Percentiles rank a stretch among this genome's conserved stretches.
phyloP scores from a whole-genome alignment of 2,797 vertebrate species.

The Rhinoraja longicauda region DNA sequence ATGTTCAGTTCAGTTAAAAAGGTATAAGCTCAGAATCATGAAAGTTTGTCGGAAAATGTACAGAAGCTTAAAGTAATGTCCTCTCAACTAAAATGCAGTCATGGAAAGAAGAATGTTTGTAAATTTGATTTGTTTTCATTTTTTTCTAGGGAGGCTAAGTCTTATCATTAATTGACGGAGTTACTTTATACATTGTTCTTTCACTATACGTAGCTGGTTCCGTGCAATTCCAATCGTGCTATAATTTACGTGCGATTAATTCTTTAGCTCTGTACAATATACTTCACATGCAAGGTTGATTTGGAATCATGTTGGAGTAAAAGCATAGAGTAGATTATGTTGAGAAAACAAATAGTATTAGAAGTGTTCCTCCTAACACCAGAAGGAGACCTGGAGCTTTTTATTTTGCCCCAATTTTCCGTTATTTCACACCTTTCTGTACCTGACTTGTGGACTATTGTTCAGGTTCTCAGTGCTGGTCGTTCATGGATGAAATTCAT shows the following conservation, averaged over 20 bases:
- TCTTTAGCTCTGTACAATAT: not conserved
- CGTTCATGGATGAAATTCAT: not conserved
- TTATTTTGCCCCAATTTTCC: not conserved
- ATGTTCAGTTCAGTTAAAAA: slow-evolving; percentile 45
- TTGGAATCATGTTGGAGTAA: not conserved
- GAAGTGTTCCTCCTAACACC: not conserved
- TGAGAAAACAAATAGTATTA: not conserved
- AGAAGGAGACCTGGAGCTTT: not conserved
- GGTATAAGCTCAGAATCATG: slow-evolving; percentile 37
- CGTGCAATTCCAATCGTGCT: not conserved
- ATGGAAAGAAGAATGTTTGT: not conserved
- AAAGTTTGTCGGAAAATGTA: not conserved
- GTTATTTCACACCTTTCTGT: not conserved
- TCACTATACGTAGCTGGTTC: not conserved
- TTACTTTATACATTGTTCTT: not conserved
- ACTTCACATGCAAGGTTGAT: not conserved
- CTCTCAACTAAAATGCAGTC: not conserved
- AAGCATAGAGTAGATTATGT: not conserved
- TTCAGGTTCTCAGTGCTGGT: not conserved
- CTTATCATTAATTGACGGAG: not conserved
- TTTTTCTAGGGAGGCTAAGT: not conserved
- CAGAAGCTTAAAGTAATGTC: not conserved
- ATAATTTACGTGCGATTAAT: not conserved
- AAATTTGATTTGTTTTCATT: not conserved
- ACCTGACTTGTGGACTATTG: not conserved